Conservation (phyloP, 2,797 vertebrate species). For the Serranus cabrilla region DNA sequence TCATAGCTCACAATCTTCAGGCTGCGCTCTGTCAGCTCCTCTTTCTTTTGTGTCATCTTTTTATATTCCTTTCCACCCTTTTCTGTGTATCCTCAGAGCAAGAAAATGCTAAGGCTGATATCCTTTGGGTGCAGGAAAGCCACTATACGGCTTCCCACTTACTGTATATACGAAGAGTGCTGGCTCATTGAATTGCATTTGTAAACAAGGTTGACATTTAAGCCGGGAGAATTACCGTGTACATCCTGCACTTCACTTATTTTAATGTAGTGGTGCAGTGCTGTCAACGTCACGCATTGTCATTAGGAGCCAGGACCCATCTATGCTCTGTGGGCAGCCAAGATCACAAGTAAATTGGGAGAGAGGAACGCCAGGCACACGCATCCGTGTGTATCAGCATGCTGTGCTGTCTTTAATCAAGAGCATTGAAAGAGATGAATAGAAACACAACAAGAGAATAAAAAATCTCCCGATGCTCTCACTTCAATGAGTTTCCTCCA, state of each 20-base stretch:
- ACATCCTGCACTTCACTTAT: slow-evolving; percentile 65
- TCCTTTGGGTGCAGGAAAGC: slow-evolving; percentile 40
- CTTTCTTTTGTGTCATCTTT: slow-evolving; percentile 73
- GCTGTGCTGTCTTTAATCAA: slow-evolving; percentile 74
- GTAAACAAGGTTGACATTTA: slow-evolving; percentile 84
- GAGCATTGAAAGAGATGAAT: slow-evolving; percentile 68
- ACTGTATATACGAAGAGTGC: slow-evolving; percentile 37
- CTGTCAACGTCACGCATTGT: slow-evolving; percentile 52
- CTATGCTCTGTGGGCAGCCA: slow-evolving; percentile 28
- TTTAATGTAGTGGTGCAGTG: slow-evolving; percentile 56
- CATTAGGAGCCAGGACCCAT: slow-evolving; percentile 58
- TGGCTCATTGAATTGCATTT: slow-evolving; percentile 65
- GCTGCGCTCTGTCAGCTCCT: slow-evolving; percentile 62
- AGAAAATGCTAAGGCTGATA: slow-evolving; percentile 52
- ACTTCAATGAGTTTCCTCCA: slow-evolving; percentile 69
- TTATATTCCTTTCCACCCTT: slow-evolving; percentile 58
- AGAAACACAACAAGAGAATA: slow-evolving; percentile 62
- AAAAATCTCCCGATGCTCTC: slow-evolving; percentile 54
- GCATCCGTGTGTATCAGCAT: slow-evolving; percentile 59
- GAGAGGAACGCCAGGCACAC: slow-evolving; percentile 37
- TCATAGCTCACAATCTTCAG: slow-evolving; percentile 78
- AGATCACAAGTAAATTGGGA: slow-evolving; percentile 58
- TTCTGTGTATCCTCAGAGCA: slow-evolving; percentile 40
- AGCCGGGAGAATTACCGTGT: slow-evolving; percentile 53
- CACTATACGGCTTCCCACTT: slow-evolving; percentile 35